Base-by-base conservation (phyloP, 92 coral and sea anemone species). In the Epizoanthus ramosus region DNA sequence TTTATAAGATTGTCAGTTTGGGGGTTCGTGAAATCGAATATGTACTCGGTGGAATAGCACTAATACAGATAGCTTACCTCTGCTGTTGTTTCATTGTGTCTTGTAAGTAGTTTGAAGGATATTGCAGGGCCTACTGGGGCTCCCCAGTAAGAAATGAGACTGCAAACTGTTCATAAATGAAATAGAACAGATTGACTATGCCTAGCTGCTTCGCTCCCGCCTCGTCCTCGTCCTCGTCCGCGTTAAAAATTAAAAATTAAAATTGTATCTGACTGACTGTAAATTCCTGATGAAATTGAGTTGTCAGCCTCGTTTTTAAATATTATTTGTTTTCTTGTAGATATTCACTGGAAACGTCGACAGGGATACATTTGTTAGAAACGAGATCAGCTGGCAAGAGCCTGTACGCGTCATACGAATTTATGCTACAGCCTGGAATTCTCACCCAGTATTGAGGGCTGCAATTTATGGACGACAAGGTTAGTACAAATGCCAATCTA, bases 381-480 rank as follows among this genome's bases (percentile, higher is more conserved):
- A 74, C 57, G 23, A 28, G 65, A 74, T 74, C 50, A 6, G 25
- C 14, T 9, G 3, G 13, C 25, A 63, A 74, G 21, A 74, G 28
- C 16, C 57, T 5, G 65, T 63, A 31, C 64, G 47, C 8, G 25
- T 56, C 57, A 15, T 74, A 52, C 23, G 79, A 74, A 74, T 74
- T 63, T 43, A 23, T 52, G 47, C 45, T 2, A 74, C 79, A 17
- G 47, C 25, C 4, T n/a, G 50, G n/a, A 22, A 71, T 4, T 1
- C 1, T 3, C 22, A 12, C 1, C 65, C 65, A 8, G 18, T 15
- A 24, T 14, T 74, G 1, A 74, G 79, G 57, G 79, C 65, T 56
- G 79, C 79, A 6, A 5, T 74, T 14, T 74, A 74, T 14, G 79
- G 79, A 74, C 54, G 79, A 31, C 79, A 74, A 74, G 79, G 79